Percentiles rank a stretch among this genome's conserved stretches.
phyloP scores from a whole-genome alignment of 2,797 vertebrate genomes.

The Lacerta bilineata region DNA sequence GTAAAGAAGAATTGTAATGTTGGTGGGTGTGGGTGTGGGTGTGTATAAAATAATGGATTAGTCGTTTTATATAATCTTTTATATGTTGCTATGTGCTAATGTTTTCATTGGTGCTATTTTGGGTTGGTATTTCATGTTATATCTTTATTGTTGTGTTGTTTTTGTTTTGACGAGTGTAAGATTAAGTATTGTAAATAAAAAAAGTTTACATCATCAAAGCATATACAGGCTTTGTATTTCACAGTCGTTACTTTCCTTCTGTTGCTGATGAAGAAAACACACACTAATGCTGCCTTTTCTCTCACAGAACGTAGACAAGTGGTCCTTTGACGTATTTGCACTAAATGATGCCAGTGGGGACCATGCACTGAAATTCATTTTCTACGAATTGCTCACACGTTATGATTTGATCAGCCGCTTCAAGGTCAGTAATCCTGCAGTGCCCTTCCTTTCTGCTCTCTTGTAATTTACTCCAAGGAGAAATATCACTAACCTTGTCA shows the following conservation, averaged over 20 bases:
- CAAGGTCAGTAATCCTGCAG: conserved; percentile 85
- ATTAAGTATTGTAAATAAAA: too few species aligned
- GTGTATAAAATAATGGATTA: too few species aligned
- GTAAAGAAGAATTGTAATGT: too few species aligned
- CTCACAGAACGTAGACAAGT: conserved; percentile 89
- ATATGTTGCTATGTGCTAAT: too few species aligned
- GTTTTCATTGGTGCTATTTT: too few species aligned
- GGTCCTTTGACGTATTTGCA: conserved; percentile 97
- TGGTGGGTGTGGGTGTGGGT: too few species aligned
- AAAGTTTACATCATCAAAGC: conserved; percentile 2
- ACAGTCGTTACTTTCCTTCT: neutral
- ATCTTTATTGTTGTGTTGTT: too few species aligned
- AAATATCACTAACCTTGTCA: neutral
- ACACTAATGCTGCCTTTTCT: conserved; percentile 42
- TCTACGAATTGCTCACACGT: conserved; percentile 95
- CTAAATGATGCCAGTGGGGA: conserved; percentile 93
- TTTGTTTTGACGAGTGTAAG: too few species aligned
- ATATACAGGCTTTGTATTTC: conserved; percentile 6
- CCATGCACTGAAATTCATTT: conserved; percentile 95
- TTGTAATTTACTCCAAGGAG: neutral
- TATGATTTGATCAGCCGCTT: conserved; percentile 95
- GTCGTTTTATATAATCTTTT: too few species aligned
- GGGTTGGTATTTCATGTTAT: too few species aligned
- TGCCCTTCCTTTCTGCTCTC: neutral
- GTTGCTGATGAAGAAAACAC: neutral